Evolutionary conservation across 2,888 invertebrate genomes (phyloP), one percentile per base, ranked within the genome.

Genomic region (Eulithis testata): DNA sequence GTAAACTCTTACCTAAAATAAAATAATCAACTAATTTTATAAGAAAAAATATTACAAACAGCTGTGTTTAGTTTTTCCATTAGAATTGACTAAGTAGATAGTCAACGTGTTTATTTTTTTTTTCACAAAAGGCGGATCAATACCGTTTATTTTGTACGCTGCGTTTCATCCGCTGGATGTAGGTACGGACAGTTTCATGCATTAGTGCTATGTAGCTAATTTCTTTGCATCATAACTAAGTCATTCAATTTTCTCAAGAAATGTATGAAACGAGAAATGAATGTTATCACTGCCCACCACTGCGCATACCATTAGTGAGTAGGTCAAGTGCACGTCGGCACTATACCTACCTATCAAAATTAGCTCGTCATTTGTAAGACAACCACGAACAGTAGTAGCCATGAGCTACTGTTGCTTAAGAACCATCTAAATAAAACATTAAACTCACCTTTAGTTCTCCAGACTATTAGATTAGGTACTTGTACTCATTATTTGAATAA

Each of bases 291-390:
- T 63, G 65, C n/a, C 36, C 3, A 12, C 44, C 65, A 59, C 60
- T 59, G 44, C 60, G 63, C 69, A 71, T 72, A 68, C 65, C 47
- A 73, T 73, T 73, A 68, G 58, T 56, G 60, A 74, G 74, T 74
- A 65, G 74, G 74, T 74, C 74, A 74, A 74, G 74, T 74, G 69
- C 71, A 74, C 66, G 63, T 56, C 63, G 58, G 59, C 65, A 66
- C 65, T 49, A 55, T 55, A 65, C 55, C 66, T 55, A 56, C 69
- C 70, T 67, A 72, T 70, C 73, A 74, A 74, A 74, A 74, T 74
- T 72, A 72, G 72, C 62, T 66, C 71, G 71, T 65, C 69, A 64
- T 74, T 74, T 72, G 74, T 74, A 74, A 74, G 66, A 53, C 67
- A 67, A 61, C 73, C 74, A 73, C 74, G 74, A 71, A 70, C 74